Base-by-base conservation (phyloP, 1,140 invertebrate genomes). In the Plectrocnemia conspersa region DNA sequence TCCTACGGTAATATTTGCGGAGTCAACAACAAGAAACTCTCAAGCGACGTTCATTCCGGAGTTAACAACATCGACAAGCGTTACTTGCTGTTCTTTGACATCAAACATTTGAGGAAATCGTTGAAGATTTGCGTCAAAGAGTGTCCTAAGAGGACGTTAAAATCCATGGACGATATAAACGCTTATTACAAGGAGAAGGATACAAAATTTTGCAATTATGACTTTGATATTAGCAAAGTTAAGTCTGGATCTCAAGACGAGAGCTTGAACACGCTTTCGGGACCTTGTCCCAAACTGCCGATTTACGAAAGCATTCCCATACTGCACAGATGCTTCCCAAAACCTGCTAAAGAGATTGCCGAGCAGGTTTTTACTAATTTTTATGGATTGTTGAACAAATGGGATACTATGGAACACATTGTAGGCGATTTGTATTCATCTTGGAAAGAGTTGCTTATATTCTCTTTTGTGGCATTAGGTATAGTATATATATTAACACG, bases 1-100 rank as follows among this genome's bases (percentile, higher is more conserved):
- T 93, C 90, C 59, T 96, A 91, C 77, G 93, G 93, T n/a, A 96
- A 97, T 70, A 92, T 89, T 23, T 97, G 93, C 73, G 92, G 92
- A 18, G 83, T 87, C 36, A 82, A 82, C 56, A 89, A 90, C 68
- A 80, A 82, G 57, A 81, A 82, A 56, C 82, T 90, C 56, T 81
- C 81, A 22, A 82, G 83, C 62, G 78, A 88, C 62, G 79, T 84
- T 4, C 71, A 89, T 25, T 89, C 89, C 11, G 91, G 91, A 11
- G 77, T 85, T 58, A 86, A 91, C 66, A 91, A 88, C 38, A 79
- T 77, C 21, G 82, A 91, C 40, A 89, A 86, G 68, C 85, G 82
- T 69, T 91, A 82, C 66, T 72, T 96, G 19, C 88, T 94, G 61
- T 94, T 89, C 67, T 81, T 93, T 69, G 84, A 95, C 71, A 75